Evolutionary conservation across 2,797 vertebrate genomes (phyloP), one percentile per base, ranked within the genome.

Genomic region (Trachops cirrhosus): DNA sequence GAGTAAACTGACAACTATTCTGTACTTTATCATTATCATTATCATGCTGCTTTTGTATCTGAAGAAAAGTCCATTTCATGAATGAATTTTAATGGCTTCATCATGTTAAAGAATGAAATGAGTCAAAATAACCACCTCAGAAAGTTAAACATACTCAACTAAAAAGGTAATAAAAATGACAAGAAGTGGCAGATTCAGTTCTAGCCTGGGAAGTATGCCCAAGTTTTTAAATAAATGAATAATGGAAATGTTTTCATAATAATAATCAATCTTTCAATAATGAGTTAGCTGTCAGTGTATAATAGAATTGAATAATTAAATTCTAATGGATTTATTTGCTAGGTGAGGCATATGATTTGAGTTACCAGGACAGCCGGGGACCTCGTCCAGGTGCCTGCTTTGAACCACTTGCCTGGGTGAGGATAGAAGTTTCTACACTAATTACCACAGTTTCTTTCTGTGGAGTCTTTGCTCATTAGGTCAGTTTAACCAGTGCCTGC

Each of bases 201-300:
- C n/a, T 74, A 71, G 37, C 62, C 83, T 68, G 73, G 86, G 80
- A 96, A 95, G 39, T 90, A 92, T 96, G 93, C 93, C 96, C 95
- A 94, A 83, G 34, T 83, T 97, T 95, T 95, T 70, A 91, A 93
- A 93, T 93, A 96, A 96, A 91, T 97, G 95, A 93, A 92, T 97
- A 94, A 95, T 94, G 90, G 77, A 97, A 95, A 90, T 91, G 93
- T 97, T 97, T 96, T 78, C 87, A 88, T 89, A 96, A 95, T 95
- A 97, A 96, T 96, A 94, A 96, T 97, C 85, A 93, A 77, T 97
- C 64, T 95, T 93, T 67, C 52, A 89, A 89, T 96, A 97, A 97
- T 75, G 88, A 84, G 82, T 84, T 88, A 93, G 34, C 87, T 93
- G 90, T 96, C 93, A 92, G 62, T 83, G 73, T 95, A 57, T 90